Evolutionary conservation across 2,888 invertebrate genomes (phyloP).

Genomic region (Cynaeus angustus): DNA sequence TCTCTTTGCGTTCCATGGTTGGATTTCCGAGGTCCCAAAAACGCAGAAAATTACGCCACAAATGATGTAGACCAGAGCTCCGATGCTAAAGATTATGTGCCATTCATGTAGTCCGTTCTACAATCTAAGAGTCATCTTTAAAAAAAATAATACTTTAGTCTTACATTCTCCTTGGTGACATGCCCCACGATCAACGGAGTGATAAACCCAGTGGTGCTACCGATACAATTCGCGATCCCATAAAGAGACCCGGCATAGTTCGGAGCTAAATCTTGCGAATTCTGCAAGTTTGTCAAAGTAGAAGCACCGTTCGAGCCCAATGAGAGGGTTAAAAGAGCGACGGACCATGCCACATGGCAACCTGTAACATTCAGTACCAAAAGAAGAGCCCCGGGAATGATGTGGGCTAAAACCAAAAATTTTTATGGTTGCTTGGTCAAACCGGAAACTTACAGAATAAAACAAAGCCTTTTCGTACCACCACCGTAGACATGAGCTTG

Average conservation of each 20-base stretch:
- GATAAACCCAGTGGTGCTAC: conserved; percentile 81
- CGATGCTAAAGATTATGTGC: conserved; percentile 83
- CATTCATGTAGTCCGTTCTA: conserved; percentile 86
- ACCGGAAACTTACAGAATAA: conserved; percentile 75
- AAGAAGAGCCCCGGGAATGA: conserved; percentile 72
- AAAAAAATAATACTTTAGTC: background rate
- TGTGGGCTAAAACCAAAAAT: conserved; percentile 66
- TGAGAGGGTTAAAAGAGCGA: conserved; percentile 80
- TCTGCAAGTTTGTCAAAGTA: conserved; percentile 69
- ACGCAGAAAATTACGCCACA: conserved; percentile 81
- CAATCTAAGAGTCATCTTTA: conserved; percentile 52
- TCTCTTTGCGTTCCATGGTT: conserved; percentile 78
- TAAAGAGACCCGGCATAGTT: conserved; percentile 83
- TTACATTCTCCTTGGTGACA: conserved; percentile 65
- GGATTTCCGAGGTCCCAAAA: conserved; percentile 82
- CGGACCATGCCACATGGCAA: conserved; percentile 77
- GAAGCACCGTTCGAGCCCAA: conserved; percentile 75
- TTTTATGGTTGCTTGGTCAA: background rate
- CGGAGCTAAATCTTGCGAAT: conserved; percentile 82
- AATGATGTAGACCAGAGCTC: conserved; percentile 80
- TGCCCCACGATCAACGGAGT: conserved; percentile 81
- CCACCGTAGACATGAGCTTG: conserved; percentile 72
- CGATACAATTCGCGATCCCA: conserved; percentile 83
- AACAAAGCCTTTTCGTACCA: conserved; percentile 79
- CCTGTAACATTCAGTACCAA: conserved; percentile 76